Evolutionary conservation across 2,888 invertebrate genomes (phyloP).

Genomic region (Danaus chrysippus): DNA sequence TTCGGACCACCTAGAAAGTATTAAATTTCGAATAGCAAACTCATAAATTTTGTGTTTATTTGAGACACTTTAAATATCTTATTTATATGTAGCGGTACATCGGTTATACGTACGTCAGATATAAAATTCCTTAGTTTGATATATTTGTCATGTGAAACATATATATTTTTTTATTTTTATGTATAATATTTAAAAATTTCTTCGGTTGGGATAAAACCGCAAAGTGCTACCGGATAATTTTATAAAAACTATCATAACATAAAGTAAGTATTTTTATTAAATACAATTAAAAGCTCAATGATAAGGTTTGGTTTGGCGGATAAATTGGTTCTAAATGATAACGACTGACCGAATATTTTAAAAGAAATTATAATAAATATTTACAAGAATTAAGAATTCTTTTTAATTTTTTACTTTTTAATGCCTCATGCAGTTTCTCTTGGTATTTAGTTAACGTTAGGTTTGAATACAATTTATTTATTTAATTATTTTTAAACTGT

Average conservation of each 20-base stretch:
- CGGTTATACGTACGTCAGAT: too few species aligned
- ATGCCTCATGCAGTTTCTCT: constrained; percentile 38
- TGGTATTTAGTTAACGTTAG: constrained; percentile 21
- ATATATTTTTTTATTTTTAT: too few species aligned
- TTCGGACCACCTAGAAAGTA: constrained; percentile 4
- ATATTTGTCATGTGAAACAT: too few species aligned
- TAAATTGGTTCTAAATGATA: constrained; percentile 4
- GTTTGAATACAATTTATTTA: not conserved
- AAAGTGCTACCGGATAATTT: not conserved
- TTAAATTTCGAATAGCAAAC: not conserved
- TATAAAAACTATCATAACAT: not conserved
- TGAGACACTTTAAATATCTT: not conserved
- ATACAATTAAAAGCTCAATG: constrained; percentile 4
- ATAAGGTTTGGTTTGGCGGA: not conserved
- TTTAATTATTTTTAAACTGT: too few species aligned
- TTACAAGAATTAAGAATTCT: not conserved
- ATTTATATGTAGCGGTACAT: not conserved
- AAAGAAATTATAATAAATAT: constrained; percentile 1
- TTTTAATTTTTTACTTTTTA: constrained; percentile 23
- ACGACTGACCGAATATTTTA: constrained; percentile 1
- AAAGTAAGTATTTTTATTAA: constrained; percentile 4
- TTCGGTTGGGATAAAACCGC: not conserved
- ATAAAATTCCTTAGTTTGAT: not conserved
- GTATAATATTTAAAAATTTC: too few species aligned
- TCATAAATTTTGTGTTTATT: constrained; percentile 1